Evolutionary conservation across 2,113 vertebrate genomes (phyloP), one percentile per base, ranked within the genome.

Genomic region (Perccottus glenii): DNA sequence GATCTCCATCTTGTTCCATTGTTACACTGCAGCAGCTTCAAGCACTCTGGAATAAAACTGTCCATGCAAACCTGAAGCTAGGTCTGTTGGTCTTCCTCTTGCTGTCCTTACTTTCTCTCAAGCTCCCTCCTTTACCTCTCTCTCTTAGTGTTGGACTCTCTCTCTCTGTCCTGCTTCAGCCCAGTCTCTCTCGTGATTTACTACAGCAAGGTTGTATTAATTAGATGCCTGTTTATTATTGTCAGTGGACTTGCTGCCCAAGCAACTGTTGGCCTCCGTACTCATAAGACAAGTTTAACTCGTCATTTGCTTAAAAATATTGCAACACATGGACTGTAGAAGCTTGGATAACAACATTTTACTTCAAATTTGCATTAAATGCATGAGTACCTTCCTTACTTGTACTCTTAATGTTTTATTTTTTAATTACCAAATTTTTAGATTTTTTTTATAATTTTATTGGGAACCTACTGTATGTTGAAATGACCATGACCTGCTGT

Each of bases 51-150:
- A 85, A 60, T 60, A 71, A 74, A 79, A 60, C 61, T 65, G 67
- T 88, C 78, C 72, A 76, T 79, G 56, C 78, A 70, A 82, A 89
- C 81, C 75, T 70, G 65, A 62, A 78, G 73, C 75, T 80, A 75
- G 80, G 86, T 90, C 75, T 87, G 86, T 90, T 86, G 85, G 70
- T 83, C 81, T 75, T 84, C 82, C 50, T 64, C 74, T 74, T 81
- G 16, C 77, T 81, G 68, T 89, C 81, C 67, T 78, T 86, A 64
- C 73, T 72, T 81, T 79, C 73, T 70, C 61, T 58, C 50, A 64
- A 68, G 53, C 84, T 78, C 78, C 75, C 77, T 67, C 76, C 80
- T 83, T 73, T 74, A 69, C 45, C 82, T 71, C 68, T 61, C 80
- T 82, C 75, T 78, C 83, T 40, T 36, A 5, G 9, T 70, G 52